phyloP scores from a whole-genome alignment of 1,140 invertebrate genomes.

The Limonius californicus region DNA sequence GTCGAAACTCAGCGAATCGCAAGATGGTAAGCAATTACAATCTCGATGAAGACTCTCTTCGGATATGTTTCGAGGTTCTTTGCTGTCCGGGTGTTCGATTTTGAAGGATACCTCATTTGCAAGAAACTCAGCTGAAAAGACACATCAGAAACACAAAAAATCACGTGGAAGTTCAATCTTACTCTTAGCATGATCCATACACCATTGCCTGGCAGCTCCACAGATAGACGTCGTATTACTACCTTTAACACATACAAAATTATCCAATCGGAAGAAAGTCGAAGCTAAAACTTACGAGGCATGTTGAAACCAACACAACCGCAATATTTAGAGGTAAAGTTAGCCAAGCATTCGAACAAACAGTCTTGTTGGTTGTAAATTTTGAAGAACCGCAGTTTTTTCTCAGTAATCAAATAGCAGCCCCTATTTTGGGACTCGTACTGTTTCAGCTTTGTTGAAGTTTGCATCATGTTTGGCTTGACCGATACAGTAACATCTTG shows the following conservation, averaged over 20 bases:
- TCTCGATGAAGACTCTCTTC: no score
- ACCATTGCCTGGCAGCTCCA: not conserved
- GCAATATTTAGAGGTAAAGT: constrained; percentile 64
- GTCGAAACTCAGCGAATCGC: constrained; percentile 60
- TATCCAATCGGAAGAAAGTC: constrained; percentile 48
- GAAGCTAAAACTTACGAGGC: constrained; percentile 44
- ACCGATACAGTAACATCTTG: constrained; percentile 51
- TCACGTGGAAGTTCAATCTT: no score
- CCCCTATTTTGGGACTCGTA: constrained; percentile 52
- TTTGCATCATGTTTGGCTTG: constrained; percentile 54
- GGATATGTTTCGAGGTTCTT: no score
- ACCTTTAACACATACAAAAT: not conserved
- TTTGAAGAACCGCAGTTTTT: constrained; percentile 59
- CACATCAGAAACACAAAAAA: no score
- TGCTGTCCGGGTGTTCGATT: no score
- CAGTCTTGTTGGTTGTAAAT: constrained; percentile 73
- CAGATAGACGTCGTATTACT: not conserved
- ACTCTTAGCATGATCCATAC: not conserved
- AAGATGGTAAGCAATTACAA: constrained; percentile 62
- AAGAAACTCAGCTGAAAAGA: no score
- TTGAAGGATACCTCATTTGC: no score
- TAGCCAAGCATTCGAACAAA: constrained; percentile 68
- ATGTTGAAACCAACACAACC: constrained; percentile 60
- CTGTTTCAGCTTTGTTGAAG: constrained; percentile 45
- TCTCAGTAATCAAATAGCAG: constrained; percentile 62